Conservation (phyloP, 2,888 invertebrate genomes). For the Dynastes tityus region DNA sequence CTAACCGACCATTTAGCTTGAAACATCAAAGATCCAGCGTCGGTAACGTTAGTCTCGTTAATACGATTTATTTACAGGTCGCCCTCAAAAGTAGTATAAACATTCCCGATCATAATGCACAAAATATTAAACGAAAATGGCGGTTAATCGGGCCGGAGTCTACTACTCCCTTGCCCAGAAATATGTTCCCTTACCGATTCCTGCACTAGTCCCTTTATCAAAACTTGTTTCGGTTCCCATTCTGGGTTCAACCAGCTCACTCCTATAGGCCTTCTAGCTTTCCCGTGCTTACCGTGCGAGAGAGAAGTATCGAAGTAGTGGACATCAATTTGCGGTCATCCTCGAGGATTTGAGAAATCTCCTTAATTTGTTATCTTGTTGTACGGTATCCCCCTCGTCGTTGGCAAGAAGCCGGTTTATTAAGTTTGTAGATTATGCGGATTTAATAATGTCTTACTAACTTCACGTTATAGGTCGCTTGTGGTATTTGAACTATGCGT, state of each 20-base stretch:
- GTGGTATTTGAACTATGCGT: conserved; percentile 30
- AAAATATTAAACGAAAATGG: conserved; percentile 16
- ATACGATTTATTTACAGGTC: no score
- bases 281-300: background rate
- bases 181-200: no score
- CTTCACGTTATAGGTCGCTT: conserved; percentile 13
- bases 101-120: background rate
- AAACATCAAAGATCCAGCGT: no score
- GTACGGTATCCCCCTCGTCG: conserved; percentile 18
- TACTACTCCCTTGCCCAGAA: no score
- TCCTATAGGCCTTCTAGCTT: background rate
- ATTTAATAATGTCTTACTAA: conserved; percentile 45
- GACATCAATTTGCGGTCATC: conserved; percentile 57
- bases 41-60: no score
- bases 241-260: background rate
- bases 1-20: no score
- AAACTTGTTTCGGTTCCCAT: background rate
- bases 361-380: conserved; percentile 53
- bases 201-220: conserved; percentile 13
- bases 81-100: no score
- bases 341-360: conserved; percentile 55
- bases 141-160: background rate
- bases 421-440: conserved; percentile 43
- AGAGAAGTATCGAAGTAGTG: conserved; percentile 45
- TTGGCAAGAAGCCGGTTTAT: conserved; percentile 24